Conservation (phyloP, 2,888 invertebrate species). For the Nephrotoma guestfalica region DNA sequence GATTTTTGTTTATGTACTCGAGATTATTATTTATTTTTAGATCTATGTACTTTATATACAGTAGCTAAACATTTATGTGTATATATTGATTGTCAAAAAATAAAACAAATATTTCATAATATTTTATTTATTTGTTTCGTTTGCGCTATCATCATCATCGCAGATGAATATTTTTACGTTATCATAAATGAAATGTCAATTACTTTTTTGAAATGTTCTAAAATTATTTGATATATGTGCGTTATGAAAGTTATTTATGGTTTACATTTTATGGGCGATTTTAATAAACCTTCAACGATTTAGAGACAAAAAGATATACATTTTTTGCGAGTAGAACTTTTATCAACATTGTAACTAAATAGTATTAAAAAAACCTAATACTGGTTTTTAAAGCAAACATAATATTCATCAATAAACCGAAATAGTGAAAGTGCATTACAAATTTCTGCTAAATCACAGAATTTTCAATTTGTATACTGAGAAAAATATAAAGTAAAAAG, state of each 20-base stretch:
- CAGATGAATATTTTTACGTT: neutral
- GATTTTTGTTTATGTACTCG: neutral
- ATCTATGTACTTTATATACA: neutral
- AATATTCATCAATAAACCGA: too few species aligned
- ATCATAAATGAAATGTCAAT: neutral
- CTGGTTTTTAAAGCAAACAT: too few species aligned
- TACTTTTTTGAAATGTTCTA: neutral
- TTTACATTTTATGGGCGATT: neutral
- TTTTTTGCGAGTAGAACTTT: too few species aligned
- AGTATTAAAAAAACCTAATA: too few species aligned
- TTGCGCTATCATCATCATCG: neutral
- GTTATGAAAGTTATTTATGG: neutral
- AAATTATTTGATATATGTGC: neutral
- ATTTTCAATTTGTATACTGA: too few species aligned
- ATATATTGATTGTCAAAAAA: neutral
- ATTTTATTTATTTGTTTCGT: neutral
- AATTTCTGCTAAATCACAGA: too few species aligned
- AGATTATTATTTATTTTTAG: neutral
- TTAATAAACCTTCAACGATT: too few species aligned
- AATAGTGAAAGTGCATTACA: too few species aligned
- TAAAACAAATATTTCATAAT: neutral
- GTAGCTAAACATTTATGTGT: neutral
- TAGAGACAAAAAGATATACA: too few species aligned
- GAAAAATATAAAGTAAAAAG: too few species aligned
- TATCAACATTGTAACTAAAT: too few species aligned